phyloP scores from a whole-genome alignment of 1,140 invertebrate genomes.

The Cydia splendana region DNA sequence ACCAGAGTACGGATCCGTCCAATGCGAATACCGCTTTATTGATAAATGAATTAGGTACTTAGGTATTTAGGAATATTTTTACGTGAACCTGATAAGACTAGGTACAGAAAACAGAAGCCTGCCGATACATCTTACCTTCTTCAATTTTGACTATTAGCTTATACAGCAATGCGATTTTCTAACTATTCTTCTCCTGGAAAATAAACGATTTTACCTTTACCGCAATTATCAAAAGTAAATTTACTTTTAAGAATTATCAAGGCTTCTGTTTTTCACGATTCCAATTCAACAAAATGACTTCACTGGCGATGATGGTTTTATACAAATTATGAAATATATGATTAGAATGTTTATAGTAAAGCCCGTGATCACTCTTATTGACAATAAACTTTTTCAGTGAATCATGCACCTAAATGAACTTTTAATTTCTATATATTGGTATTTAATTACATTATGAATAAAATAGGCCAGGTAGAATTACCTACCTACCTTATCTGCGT shows the following conservation, averaged over 20 bases:
- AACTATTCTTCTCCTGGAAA: conserved; percentile 72
- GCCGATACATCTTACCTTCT: conserved; percentile 52
- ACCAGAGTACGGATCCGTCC: no score
- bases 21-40: no score
- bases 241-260: conserved; percentile 34
- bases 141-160: conserved; percentile 52
- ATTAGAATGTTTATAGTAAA: not conserved
- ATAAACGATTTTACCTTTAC: conserved; percentile 40
- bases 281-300: conserved; percentile 2
- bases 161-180: conserved; percentile 77
- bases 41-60: not conserved
- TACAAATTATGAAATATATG: conserved; percentile 1
- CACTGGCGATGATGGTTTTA: conserved; percentile 13
- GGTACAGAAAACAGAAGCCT: conserved; percentile 55
- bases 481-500: no score
- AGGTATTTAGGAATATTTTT: not conserved
- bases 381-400: not conserved
- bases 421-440: no score
- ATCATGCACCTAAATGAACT: not conserved
- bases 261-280: conserved; percentile 54
- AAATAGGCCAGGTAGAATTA: no score
- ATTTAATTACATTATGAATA: no score
- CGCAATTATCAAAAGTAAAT: not conserved
- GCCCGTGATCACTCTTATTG: conserved; percentile 14
- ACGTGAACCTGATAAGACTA: conserved; percentile 17